Percentiles rank a stretch among this genome's conserved stretches.
Evolutionary conservation across 2,888 invertebrate species (phyloP).

Genomic region (Strigamia crassipes): DNA sequence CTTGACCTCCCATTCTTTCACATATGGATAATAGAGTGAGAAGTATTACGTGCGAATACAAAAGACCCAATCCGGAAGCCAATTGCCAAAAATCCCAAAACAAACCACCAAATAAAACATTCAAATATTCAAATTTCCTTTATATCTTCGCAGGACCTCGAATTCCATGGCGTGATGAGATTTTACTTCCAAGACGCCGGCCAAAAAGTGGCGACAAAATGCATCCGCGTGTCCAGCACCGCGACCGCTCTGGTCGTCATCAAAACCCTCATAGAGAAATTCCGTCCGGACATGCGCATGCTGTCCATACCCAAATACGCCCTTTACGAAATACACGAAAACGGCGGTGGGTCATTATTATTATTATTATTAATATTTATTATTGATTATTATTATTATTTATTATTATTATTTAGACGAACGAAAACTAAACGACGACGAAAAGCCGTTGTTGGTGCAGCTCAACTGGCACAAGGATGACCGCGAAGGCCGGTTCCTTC

Average conservation of each 20-base stretch:
- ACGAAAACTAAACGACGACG: conserved; percentile 83
- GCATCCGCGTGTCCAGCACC: conserved; percentile 95
- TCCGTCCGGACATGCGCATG: conserved; percentile 99
- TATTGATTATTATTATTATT: conserved; percentile 29
- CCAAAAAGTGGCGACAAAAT: conserved; percentile 98
- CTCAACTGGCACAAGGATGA: conserved; percentile 99
- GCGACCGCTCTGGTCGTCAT: conserved; percentile 96
- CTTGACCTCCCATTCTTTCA: not conserved
- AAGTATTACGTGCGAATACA: not conserved
- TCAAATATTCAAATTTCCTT: not conserved
- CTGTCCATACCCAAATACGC: conserved; percentile 69
- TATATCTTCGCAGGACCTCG: conserved; percentile 76
- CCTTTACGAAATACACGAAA: conserved; percentile 74
- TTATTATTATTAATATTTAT: not conserved
- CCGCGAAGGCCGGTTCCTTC: conserved; percentile 92
- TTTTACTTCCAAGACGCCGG: conserved; percentile 99
- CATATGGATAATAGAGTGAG: not conserved
- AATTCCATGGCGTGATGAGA: conserved; percentile 99
- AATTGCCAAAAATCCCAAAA: not conserved
- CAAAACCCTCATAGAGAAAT: conserved; percentile 96
- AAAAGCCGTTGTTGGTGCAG: conserved; percentile 94
- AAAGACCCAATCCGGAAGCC: not conserved
- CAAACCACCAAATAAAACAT: too few relatives aligned
- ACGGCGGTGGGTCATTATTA: conserved; percentile 65
- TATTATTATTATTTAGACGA: conserved; percentile 69